A percentile compares a stretch with the other conserved stretches of the same genome.
Conservation (phyloP, 2,888 invertebrate genomes). For the Diplazon laetatorius region DNA sequence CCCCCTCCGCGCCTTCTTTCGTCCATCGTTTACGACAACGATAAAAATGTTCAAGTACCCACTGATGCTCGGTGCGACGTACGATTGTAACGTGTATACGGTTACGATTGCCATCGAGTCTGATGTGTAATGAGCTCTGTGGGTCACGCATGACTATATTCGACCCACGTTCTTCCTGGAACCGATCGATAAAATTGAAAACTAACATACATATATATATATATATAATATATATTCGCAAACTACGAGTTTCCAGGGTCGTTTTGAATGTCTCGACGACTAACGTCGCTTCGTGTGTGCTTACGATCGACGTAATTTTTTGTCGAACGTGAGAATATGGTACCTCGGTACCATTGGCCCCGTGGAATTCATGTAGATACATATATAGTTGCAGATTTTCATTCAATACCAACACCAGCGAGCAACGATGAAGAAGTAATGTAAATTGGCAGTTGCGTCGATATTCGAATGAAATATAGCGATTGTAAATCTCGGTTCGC, state of each 20-base stretch:
- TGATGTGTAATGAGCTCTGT: slow-evolving; percentile 13
- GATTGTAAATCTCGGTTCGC: slow-evolving; percentile 51
- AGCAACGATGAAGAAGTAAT: slow-evolving; percentile 2
- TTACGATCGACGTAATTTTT: too few species aligned
- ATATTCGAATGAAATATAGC: slow-evolving; percentile 21
- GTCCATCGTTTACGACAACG: slow-evolving; percentile 34
- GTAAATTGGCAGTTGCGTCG: slow-evolving; percentile 39
- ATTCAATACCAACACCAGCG: neutral
- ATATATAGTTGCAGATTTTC: too few species aligned
- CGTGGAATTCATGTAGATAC: neutral
- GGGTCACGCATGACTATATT: neutral
- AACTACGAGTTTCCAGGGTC: slow-evolving; percentile 6
- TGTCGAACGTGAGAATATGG: too few species aligned
- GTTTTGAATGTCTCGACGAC: too few species aligned
- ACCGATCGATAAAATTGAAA: neutral
- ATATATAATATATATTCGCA: neutral
- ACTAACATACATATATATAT: neutral
- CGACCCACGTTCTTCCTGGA: neutral
- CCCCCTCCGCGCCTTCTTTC: too few species aligned
- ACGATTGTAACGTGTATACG: neutral
- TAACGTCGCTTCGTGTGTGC: too few species aligned
- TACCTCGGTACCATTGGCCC: too few species aligned
- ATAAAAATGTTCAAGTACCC: slow-evolving; percentile 49
- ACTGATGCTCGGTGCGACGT: slow-evolving; percentile 15
- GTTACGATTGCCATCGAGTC: neutral